phyloP scores from a whole-genome alignment of 2,113 vertebrate genomes.

The Petrocephalus microphthalmus region DNA sequence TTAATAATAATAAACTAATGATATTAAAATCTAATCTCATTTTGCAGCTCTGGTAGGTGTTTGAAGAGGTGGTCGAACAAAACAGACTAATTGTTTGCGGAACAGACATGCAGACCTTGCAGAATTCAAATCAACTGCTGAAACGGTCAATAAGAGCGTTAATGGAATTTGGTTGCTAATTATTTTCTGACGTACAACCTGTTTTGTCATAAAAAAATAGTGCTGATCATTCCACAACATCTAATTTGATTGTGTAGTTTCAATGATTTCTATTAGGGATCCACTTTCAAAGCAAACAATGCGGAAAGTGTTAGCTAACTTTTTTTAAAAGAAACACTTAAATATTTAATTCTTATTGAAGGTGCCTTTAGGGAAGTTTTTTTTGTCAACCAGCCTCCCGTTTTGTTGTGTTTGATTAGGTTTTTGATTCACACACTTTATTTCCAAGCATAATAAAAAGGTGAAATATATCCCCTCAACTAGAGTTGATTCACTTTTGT shows the following conservation, averaged over 20 bases:
- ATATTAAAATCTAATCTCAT: neutral
- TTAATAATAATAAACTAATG: neutral
- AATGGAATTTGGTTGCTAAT: constrained; percentile 34
- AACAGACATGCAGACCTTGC: constrained; percentile 7
- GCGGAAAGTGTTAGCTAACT: neutral
- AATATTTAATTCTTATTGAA: neutral
- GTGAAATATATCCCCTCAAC: neutral
- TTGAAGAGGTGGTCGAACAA: constrained; percentile 11
- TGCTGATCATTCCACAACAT: constrained; percentile 10
- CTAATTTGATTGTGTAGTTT: constrained; percentile 8
- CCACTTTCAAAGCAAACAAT: neutral
- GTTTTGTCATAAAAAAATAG: constrained; percentile 13
- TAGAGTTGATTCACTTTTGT: neutral
- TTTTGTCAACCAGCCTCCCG: neutral
- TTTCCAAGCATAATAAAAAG: neutral
- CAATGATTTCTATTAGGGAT: neutral
- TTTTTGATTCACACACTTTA: neutral
- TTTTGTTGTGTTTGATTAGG: neutral
- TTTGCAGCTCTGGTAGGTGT: neutral
- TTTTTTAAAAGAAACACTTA: neutral
- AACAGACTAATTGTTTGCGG: constrained; percentile 8
- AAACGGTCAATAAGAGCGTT: constrained; percentile 19
- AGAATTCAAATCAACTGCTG: constrained; percentile 22
- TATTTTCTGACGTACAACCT: constrained; percentile 16
- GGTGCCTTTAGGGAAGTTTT: neutral